A percentile compares a stretch with the other conserved stretches of the same genome.
These are phyloP conservation scores for Montipora sp. DNA, from an alignment of 64 coral and sea anemone species.

Conservation along the genomic window DNA sequence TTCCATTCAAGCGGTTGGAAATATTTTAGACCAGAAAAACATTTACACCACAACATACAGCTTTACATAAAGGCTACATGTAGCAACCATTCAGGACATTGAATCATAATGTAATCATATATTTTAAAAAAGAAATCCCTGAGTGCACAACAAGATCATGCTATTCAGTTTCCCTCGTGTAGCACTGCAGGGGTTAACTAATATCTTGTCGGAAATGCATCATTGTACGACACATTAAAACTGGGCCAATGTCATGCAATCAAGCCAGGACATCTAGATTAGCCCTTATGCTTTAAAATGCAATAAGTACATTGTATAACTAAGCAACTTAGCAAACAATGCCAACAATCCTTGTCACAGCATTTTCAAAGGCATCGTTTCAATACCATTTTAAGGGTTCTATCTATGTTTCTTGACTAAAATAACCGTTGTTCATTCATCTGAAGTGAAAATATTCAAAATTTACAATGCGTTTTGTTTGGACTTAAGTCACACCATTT, in stretches of 20 bases:
- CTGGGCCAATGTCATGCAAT: conserved; percentile 39
- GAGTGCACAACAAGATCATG: background rate
- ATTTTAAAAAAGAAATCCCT: background rate
- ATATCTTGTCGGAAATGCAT: background rate
- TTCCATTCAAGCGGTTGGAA: background rate
- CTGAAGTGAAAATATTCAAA: background rate
- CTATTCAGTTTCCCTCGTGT: background rate
- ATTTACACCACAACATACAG: background rate
- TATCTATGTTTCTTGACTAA: background rate
- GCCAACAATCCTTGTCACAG: too few relatives aligned
- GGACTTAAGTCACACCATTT: background rate
- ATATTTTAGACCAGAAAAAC: background rate
- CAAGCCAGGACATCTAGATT: background rate
- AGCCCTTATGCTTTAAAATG: background rate
- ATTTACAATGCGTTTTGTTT: background rate
- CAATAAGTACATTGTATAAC: too few relatives aligned
- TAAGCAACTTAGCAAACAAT: too few relatives aligned
- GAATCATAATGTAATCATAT: too few relatives aligned
- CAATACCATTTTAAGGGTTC: too few relatives aligned
- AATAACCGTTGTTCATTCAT: background rate
- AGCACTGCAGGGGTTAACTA: background rate
- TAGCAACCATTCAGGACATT: too few relatives aligned
- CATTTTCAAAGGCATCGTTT: too few relatives aligned
- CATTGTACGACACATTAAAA: background rate
- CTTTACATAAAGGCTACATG: too few relatives aligned